Evolutionary conservation across 2,797 vertebrate species (phyloP).

Genomic region (Acrossocheilus fasciatus): DNA sequence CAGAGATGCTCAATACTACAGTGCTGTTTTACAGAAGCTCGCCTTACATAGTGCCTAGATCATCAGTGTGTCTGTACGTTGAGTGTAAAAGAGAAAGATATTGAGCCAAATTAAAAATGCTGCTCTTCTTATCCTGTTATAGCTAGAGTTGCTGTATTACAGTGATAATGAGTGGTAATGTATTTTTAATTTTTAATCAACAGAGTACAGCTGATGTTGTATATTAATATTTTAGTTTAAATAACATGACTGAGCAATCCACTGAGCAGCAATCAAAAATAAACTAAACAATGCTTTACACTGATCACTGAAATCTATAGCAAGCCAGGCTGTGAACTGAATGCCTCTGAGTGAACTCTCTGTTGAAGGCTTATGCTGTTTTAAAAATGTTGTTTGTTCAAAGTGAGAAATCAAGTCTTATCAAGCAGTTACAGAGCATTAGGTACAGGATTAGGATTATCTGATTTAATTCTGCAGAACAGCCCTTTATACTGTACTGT

Average conservation of each 20-base stretch:
- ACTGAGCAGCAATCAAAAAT: neutral
- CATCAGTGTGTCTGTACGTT: neutral
- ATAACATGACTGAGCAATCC: neutral
- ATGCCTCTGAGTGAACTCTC: slow-evolving; percentile 32
- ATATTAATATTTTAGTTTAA: neutral
- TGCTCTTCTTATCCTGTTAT: neutral
- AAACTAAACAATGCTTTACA: neutral
- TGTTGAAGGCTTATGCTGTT: slow-evolving; percentile 20
- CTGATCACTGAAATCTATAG: neutral
- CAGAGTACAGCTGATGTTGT: neutral
- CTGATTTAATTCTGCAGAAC: slow-evolving; percentile 16
- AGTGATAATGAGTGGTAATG: neutral
- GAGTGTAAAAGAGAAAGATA: neutral
- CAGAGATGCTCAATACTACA: slow-evolving; percentile 11
- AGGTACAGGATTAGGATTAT: slow-evolving; percentile 9
- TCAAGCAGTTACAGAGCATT: slow-evolving; percentile 40
- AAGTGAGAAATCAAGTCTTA: slow-evolving; percentile 26
- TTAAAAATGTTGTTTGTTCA: slow-evolving; percentile 46
- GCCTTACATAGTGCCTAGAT: neutral
- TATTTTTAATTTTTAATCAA: neutral
- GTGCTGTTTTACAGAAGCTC: neutral
- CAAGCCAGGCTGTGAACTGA: neutral
- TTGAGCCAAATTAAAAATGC: neutral
- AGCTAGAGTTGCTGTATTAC: neutral
- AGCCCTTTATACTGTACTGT: neutral